phyloP scores from a whole-genome alignment of 2,113 vertebrate species.

The Harpagus bidentatus region DNA sequence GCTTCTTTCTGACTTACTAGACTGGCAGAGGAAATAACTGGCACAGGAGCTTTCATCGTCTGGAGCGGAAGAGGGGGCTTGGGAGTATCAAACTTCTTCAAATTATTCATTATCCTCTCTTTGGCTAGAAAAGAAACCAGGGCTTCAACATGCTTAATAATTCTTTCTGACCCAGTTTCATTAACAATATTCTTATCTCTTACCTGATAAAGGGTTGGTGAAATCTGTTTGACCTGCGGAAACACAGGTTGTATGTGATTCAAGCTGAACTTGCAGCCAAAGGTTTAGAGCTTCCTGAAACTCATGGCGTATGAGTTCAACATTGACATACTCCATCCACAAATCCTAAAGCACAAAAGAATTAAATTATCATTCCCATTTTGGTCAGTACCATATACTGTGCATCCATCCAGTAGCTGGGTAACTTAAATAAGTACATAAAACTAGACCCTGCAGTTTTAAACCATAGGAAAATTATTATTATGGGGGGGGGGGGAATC shows the following conservation, averaged over 20 bases:
- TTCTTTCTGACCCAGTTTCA: background rate
- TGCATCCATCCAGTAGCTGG: background rate
- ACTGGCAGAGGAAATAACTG: slow-evolving; percentile 76
- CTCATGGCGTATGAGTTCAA: slow-evolving; percentile 86
- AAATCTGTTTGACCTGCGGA: slow-evolving; percentile 76
- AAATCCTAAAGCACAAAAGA: slow-evolving; percentile 75
- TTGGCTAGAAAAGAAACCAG: slow-evolving; percentile 73
- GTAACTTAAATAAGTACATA: background rate
- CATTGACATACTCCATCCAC: slow-evolving; percentile 92
- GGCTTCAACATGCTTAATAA: background rate
- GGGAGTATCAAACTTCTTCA: slow-evolving; percentile 85
- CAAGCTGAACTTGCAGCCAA: slow-evolving; percentile 84
- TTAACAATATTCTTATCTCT: background rate
- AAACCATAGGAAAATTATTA: background rate
- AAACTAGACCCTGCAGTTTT: background rate
- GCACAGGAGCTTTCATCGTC: slow-evolving; percentile 81
- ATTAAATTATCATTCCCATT: background rate
- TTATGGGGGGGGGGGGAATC: no score
- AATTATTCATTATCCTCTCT: slow-evolving; percentile 84
- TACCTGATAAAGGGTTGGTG: slow-evolving; percentile 82
- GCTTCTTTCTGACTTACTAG: slow-evolving; percentile 80
- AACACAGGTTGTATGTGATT: slow-evolving; percentile 70
- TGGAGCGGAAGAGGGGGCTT: slow-evolving; percentile 74
- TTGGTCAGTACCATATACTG: background rate
- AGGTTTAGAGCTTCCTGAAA: slow-evolving; percentile 80